A percentile compares a stretch with the other conserved stretches of the same genome.
Evolutionary conservation across 2,888 invertebrate species (phyloP).

Genomic region (Patella depressa): DNA sequence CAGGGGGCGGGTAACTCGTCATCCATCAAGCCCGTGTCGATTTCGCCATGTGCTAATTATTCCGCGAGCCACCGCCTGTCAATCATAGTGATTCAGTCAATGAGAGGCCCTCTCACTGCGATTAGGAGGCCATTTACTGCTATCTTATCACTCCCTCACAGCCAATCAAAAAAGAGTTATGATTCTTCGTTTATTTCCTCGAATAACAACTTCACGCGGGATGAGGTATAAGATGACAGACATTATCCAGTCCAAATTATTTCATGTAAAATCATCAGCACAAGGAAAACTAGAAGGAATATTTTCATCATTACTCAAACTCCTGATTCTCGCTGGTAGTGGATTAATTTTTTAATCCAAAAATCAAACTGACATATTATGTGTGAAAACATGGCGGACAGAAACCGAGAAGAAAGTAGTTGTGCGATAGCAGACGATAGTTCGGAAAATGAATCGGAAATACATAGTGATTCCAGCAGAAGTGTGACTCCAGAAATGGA

Average conservation of each 20-base stretch:
- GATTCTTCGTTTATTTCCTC: neutral
- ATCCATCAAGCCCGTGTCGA: slow-evolving; percentile 2
- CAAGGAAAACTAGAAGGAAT: too few relatives aligned
- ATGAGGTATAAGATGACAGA: slow-evolving; percentile 6
- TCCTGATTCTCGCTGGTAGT: too few relatives aligned
- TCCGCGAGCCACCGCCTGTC: neutral
- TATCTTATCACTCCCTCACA: slow-evolving; percentile 6
- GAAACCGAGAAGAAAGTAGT: neutral
- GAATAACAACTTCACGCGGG: slow-evolving; percentile 10
- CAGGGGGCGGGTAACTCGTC: neutral
- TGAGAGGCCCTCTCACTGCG: neutral
- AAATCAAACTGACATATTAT: too few relatives aligned
- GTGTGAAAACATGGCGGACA: neutral
- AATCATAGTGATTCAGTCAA: slow-evolving; percentile 5
- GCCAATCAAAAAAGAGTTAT: slow-evolving; percentile 8
- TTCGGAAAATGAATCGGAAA: slow-evolving; percentile 8
- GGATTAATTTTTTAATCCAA: too few relatives aligned
- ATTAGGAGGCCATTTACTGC: slow-evolving; percentile 2
- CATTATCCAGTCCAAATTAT: neutral
- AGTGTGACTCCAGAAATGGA: slow-evolving; percentile 6
- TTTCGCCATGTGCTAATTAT: slow-evolving; percentile 8
- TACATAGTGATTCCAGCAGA: slow-evolving; percentile 1
- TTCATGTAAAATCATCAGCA: slow-evolving; percentile 1
- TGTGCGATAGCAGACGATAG: neutral
- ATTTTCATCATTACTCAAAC: too few relatives aligned